A percentile compares a stretch with the other conserved stretches of the same genome.
Conservation (phyloP, 2,797 vertebrate species). For the Chaetophractus vellerosus region DNA sequence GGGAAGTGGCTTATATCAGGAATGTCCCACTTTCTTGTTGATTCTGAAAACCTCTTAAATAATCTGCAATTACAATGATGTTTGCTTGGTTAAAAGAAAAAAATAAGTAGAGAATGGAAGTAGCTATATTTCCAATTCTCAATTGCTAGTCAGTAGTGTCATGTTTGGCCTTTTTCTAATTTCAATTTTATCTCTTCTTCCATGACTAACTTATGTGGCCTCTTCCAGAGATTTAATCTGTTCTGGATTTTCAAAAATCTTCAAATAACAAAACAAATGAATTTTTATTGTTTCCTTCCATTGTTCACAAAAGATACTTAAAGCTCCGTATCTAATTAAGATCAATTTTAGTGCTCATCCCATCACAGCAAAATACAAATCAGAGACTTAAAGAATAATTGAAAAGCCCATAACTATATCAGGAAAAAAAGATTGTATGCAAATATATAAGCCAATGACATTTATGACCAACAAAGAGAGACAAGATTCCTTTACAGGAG, state of each 20-base stretch:
- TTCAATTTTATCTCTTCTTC: conserved; percentile 17
- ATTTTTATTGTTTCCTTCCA: not conserved
- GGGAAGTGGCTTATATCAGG: not conserved
- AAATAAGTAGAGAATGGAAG: not conserved
- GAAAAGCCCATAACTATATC: not conserved
- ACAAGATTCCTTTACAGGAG: not conserved
- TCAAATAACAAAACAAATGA: not conserved
- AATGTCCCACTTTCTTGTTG: not conserved
- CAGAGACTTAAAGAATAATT: not conserved
- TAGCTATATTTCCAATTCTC: no score
- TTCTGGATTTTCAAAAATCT: not conserved
- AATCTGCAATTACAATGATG: not conserved
- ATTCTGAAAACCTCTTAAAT: not conserved
- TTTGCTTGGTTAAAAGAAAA: not conserved
- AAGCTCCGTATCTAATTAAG: not conserved
- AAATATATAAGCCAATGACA: not conserved
- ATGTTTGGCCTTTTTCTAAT: not conserved
- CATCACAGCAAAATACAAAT: conserved; percentile 4
- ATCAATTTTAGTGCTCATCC: not conserved
- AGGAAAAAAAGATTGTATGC: not conserved
- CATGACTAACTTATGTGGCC: not conserved
- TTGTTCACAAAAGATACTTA: not conserved
- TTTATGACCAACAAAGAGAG: not conserved
- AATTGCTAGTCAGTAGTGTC: not conserved
- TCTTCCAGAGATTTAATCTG: not conserved